phyloP scores from a whole-genome alignment of 1,140 invertebrate species.

The Leptoteleia sp. region DNA sequence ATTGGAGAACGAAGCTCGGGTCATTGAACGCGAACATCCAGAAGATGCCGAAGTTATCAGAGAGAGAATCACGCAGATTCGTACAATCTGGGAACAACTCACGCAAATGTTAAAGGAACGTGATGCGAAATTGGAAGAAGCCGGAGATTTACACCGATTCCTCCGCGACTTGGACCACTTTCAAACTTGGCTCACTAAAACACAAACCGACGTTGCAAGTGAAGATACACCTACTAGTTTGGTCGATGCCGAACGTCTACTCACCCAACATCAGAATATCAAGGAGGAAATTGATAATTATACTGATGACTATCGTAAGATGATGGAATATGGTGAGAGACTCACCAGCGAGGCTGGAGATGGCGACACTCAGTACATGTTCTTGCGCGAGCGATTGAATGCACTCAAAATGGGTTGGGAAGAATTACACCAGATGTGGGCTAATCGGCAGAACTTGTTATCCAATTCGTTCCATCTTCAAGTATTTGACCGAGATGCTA shows the following conservation, averaged over 20 bases:
- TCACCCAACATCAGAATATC: slow-evolving; percentile 98
- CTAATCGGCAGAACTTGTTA: slow-evolving; percentile 96
- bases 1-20: slow-evolving; percentile 94
- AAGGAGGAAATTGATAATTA: slow-evolving; percentile 99
- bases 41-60: slow-evolving; percentile 96
- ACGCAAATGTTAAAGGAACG: slow-evolving; percentile 98
- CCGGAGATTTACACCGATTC: slow-evolving; percentile 98
- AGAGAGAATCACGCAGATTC: slow-evolving; percentile 94
- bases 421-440: slow-evolving; percentile 99
- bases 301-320: slow-evolving; percentile 97
- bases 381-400: slow-evolving; percentile 96
- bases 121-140: slow-evolving; percentile 98
- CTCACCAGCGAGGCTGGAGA: slow-evolving; percentile 93
- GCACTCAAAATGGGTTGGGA: slow-evolving; percentile 99
- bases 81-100: slow-evolving; percentile 95
- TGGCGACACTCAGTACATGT: slow-evolving; percentile 99
- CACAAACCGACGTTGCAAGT: slow-evolving; percentile 98
- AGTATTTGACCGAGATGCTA: slow-evolving; percentile 97
- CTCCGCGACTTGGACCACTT: slow-evolving; percentile 99
- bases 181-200: slow-evolving; percentile 98
- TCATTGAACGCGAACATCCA: slow-evolving; percentile 95
- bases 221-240: slow-evolving; percentile 98
- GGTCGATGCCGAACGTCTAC: slow-evolving; percentile 96
- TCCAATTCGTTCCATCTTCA: slow-evolving; percentile 97
- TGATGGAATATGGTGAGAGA: slow-evolving; percentile 99